These are phyloP conservation scores for Drosophila borborema DNA, from an alignment of 2,888 invertebrate species.

Conservation along the genomic window DNA sequence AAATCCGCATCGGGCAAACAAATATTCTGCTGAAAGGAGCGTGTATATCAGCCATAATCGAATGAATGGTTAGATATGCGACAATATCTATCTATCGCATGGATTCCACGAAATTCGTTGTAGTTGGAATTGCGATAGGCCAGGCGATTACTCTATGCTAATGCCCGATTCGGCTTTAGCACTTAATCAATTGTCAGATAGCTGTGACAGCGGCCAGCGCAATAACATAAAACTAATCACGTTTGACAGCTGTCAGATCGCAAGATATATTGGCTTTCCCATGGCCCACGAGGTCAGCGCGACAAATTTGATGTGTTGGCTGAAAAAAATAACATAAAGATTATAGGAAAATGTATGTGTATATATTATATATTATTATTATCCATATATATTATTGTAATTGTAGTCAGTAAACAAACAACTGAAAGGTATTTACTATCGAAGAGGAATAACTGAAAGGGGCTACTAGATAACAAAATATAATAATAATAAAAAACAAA, in stretches of 20 bases:
- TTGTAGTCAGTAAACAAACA: neutral
- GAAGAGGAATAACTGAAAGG: neutral
- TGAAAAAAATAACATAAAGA: neutral
- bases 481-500: too few species aligned
- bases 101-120: slow-evolving; percentile 11
- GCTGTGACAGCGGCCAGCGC: slow-evolving; percentile 43
- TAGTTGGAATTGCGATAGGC: slow-evolving; percentile 2
- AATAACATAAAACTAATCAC: slow-evolving; percentile 56
- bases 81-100: slow-evolving; percentile 10
- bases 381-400: neutral
- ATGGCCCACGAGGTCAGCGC: slow-evolving; percentile 23
- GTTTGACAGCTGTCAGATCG: slow-evolving; percentile 57
- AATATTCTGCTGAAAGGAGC: slow-evolving; percentile 19
- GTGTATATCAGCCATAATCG: slow-evolving; percentile 19
- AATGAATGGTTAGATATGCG: slow-evolving; percentile 13
- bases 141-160: slow-evolving; percentile 23
- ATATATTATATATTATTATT: neutral
- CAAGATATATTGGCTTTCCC: slow-evolving; percentile 41
- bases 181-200: slow-evolving; percentile 55
- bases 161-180: slow-evolving; percentile 43
- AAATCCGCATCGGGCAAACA: slow-evolving; percentile 26
- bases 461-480: too few species aligned
- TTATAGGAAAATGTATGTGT: neutral
- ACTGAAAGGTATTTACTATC: too few species aligned
- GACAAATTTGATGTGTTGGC: slow-evolving; percentile 23